Evolutionary conservation across 2,113 vertebrate genomes (phyloP), one percentile per base, ranked within the genome.

Genomic region (Ifrita kowaldi): DNA sequence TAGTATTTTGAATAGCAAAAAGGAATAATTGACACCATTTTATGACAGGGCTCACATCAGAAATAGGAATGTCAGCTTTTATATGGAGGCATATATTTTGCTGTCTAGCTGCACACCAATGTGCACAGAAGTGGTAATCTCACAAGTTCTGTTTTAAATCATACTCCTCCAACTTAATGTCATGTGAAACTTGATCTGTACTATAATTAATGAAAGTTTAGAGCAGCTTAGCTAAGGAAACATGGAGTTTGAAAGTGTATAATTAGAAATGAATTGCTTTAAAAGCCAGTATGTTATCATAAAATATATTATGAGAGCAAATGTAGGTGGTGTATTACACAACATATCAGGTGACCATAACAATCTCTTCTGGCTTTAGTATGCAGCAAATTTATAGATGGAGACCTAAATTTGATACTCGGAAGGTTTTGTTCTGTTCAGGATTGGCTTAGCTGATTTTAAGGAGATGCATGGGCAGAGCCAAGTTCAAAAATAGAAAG

Each of bases 131-230:
- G 55, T 67, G 55, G 33, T 81, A 84, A 84, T 86, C 53, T 95
- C 76, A 50, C 46, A 93, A 78, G 6, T 75, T 84, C 86, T 91
- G 50, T 69, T 94, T 93, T 49, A 83, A 93, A 78, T 95, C n/a
- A 42, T 39, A n/a, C 19, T 67, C 41, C 24, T 83, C 13, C 23
- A 71, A 90, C 17, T 67, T 89, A 84, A 78, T 81, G 39, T 90
- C 7, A 14, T 52, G 15, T 1, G 3, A 92, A 84, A 90, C 42
- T 74, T 65, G n/a, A 84, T 57, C 63, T 69, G 14, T 33, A n/a
- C 22, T 56, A 9, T 62, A 70, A 92, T 86, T 90, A 90, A 80
- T 87, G 50, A 62, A 92, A 94, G 14, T 80, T 76, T 83, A 84
- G 33, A 88, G 33, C 24, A 86, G 28, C 33, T 83, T 65, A 90